A percentile compares a stretch with the other conserved stretches of the same genome.
Evolutionary conservation across 2,888 invertebrate species (phyloP).

Genomic region (Epinotia nisella): DNA sequence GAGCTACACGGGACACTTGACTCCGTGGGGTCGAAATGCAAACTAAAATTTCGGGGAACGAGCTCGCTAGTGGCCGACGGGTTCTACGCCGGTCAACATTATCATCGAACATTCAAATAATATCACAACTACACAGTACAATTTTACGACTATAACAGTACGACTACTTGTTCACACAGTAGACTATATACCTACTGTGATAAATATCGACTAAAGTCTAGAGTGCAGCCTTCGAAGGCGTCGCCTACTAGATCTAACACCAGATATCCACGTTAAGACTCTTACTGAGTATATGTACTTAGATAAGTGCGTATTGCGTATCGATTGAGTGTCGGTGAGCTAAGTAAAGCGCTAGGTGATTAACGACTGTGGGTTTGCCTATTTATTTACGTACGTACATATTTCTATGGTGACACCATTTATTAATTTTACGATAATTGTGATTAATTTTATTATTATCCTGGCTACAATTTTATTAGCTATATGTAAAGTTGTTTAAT

Average conservation of each 20-base stretch:
- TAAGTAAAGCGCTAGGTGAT: conserved; percentile 72
- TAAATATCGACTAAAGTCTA: conserved; percentile 54
- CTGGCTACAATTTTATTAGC: conserved; percentile 43
- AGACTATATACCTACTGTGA: conserved; percentile 41
- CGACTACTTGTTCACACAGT: conserved; percentile 38
- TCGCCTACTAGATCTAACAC: conserved; percentile 42
- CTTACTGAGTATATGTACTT: conserved; percentile 42
- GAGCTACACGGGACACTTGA: conserved; percentile 39
- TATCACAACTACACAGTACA: conserved; percentile 46
- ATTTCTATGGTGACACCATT: conserved; percentile 45
- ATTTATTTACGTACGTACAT: conserved; percentile 49
- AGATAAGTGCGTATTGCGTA: conserved; percentile 47
- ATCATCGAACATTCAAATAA: conserved; percentile 83
- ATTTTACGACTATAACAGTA: conserved; percentile 37
- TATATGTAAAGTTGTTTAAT: conserved; percentile 49
- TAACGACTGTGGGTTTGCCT: conserved; percentile 52
- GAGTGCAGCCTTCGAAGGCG: conserved; percentile 57
- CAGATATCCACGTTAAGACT: conserved; percentile 44
- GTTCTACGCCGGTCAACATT: conserved; percentile 70
- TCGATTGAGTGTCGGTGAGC: conserved; percentile 52
- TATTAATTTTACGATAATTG: conserved; percentile 35
- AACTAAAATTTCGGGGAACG: conserved; percentile 40
- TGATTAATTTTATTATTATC: conserved; percentile 41
- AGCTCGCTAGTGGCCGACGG: conserved; percentile 43
- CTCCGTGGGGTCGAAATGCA: conserved; percentile 52